Conservation (phyloP, 2,113 vertebrate genomes). For the Sapajus apella region DNA sequence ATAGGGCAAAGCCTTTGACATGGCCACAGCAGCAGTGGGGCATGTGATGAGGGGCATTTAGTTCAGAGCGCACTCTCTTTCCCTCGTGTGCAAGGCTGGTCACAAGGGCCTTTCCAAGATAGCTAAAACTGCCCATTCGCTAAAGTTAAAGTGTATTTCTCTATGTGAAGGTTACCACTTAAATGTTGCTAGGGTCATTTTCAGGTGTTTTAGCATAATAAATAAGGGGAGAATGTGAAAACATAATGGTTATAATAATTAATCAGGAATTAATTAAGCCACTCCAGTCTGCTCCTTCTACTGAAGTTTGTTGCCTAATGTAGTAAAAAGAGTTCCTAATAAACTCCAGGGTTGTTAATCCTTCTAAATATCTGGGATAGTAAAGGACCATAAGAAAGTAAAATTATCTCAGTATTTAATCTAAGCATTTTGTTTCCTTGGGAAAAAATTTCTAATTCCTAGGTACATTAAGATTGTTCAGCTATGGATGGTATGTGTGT, state of each 20-base stretch:
- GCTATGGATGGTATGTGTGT: background rate
- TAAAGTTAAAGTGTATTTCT: background rate
- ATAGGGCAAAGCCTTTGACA: background rate
- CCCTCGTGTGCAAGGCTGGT: background rate
- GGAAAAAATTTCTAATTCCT: conserved; percentile 52
- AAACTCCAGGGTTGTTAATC: background rate
- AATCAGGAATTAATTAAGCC: conserved; percentile 32
- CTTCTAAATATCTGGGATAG: conserved; percentile 9
- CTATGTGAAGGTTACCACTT: background rate
- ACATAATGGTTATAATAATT: conserved; percentile 36
- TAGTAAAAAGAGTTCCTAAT: background rate
- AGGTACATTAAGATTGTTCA: conserved; percentile 6
- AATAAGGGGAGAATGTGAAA: background rate
- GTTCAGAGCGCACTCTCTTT: background rate
- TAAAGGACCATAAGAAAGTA: background rate
- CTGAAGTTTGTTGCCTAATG: background rate
- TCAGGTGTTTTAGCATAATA: conserved; percentile 3
- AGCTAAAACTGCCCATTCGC: background rate
- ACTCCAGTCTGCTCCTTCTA: background rate
- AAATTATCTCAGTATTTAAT: conserved; percentile 38
- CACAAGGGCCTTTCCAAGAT: background rate
- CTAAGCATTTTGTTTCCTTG: conserved; percentile 69
- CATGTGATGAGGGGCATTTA: accelerated
- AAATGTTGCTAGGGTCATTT: background rate
- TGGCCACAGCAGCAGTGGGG: background rate